Evolutionary conservation across 2,888 invertebrate genomes (phyloP).

Genomic region (Agrotis exclamationis): DNA sequence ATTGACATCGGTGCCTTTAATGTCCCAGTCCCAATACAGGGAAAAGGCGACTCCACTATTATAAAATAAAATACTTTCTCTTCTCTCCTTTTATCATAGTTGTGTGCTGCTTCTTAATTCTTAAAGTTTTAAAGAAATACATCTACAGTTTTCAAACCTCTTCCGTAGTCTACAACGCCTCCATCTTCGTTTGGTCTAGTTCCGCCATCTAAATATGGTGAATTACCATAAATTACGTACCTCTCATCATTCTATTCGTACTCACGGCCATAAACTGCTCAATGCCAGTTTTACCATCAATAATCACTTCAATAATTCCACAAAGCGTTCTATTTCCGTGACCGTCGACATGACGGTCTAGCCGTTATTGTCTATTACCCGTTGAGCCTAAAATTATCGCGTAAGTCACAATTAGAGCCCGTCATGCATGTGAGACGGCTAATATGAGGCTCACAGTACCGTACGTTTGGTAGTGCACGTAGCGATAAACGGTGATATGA

Average conservation of each 20-base stretch:
- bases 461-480: constrained; percentile 53
- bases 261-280: too few relatives aligned
- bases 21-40: too few relatives aligned
- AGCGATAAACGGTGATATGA: constrained; percentile 26
- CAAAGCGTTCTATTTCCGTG: constrained; percentile 37
- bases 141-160: background rate
- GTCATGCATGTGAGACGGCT: constrained; percentile 69
- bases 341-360: constrained; percentile 56
- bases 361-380: constrained; percentile 67
- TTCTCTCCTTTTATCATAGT: background rate
- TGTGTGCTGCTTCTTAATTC: background rate
- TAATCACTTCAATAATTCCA: constrained; percentile 28
- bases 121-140: background rate
- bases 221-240: background rate
- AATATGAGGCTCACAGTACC: constrained; percentile 67
- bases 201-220: background rate
- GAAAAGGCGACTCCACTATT: background rate
- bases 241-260: background rate
- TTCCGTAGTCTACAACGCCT: background rate
- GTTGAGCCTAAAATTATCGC: constrained; percentile 70
- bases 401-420: constrained; percentile 72
- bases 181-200: background rate
- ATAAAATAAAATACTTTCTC: too few relatives aligned
- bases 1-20: background rate
- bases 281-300: background rate